Conservation (phyloP, 1,140 invertebrate genomes). For the Argopecten irradians region DNA sequence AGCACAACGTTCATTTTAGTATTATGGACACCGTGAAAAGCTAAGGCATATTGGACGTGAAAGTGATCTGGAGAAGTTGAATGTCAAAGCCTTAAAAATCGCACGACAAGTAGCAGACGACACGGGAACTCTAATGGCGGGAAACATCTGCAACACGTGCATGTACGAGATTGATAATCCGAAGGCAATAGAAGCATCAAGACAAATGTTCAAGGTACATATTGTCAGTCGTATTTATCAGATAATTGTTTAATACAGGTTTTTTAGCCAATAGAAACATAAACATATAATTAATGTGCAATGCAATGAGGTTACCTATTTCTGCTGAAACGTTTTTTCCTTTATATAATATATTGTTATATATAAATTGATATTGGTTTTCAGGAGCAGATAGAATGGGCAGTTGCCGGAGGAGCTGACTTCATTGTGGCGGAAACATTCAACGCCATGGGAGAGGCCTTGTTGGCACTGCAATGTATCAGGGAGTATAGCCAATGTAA, state of each 20-base stretch:
- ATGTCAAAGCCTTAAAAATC: slow-evolving; percentile 62
- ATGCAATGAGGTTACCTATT: too few relatives aligned
- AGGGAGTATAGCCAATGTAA: slow-evolving; percentile 63
- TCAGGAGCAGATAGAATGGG: slow-evolving; percentile 68
- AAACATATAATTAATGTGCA: too few relatives aligned
- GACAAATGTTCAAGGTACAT: slow-evolving; percentile 55
- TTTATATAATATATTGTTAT: too few relatives aligned
- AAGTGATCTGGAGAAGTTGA: slow-evolving; percentile 61
- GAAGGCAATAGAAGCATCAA: slow-evolving; percentile 37
- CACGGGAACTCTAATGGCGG: slow-evolving; percentile 66
- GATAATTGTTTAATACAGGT: too few relatives aligned
- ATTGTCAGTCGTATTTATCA: not conserved
- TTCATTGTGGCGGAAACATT: slow-evolving; percentile 70
- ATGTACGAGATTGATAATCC: slow-evolving; percentile 53
- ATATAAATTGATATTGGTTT: not conserved
- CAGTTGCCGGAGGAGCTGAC: slow-evolving; percentile 61
- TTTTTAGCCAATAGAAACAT: too few relatives aligned
- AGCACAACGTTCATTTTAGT: slow-evolving; percentile 60
- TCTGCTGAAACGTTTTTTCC: too few relatives aligned
- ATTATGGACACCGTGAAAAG: slow-evolving; percentile 68
- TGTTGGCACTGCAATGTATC: slow-evolving; percentile 66
- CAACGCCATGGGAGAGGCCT: slow-evolving; percentile 62
- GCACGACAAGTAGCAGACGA: slow-evolving; percentile 64
- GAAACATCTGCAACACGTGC: slow-evolving; percentile 64
- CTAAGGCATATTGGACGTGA: slow-evolving; percentile 60